These are phyloP conservation scores for Asarcornis scutulata DNA, from an alignment of 2,113 vertebrate species.

Conservation along the genomic window DNA sequence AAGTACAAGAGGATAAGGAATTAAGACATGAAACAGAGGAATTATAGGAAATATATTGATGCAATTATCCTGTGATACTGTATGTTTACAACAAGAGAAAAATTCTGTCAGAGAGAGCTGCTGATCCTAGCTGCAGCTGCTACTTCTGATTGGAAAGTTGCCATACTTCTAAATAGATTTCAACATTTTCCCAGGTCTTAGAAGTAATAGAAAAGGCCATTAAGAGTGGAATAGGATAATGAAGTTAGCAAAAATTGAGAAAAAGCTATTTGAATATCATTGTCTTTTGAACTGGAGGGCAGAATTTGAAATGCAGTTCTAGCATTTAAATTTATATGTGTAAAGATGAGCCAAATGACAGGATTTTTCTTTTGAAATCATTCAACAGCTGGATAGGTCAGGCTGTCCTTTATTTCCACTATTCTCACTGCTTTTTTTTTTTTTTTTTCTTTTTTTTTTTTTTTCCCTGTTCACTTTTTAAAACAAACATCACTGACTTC, in stretches of 20 bases:
- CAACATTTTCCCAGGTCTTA: constrained; percentile 33
- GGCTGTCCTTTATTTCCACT: not conserved
- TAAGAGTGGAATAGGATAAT: not conserved
- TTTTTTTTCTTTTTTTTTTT: constrained; percentile 20
- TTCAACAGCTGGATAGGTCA: not conserved
- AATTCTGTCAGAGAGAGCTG: not conserved
- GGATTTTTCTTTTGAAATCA: not conserved
- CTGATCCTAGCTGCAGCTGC: not conserved
- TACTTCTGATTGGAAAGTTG: not conserved
- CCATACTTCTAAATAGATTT: constrained; percentile 27
- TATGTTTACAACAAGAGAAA: not conserved
- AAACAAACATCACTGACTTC: constrained; percentile 41
- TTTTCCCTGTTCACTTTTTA: constrained; percentile 14
- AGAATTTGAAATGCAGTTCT: not conserved
- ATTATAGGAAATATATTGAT: not conserved
- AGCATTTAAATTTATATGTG: not conserved
- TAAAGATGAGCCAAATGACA: not conserved
- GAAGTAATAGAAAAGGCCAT: not conserved
- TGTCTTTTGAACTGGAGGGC: not conserved
- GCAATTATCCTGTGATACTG: not conserved
- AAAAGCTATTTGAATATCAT: not conserved
- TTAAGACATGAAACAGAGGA: not conserved
- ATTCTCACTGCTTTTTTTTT: not conserved
- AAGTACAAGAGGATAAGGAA: not conserved
- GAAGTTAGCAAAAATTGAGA: not conserved